Evolutionary conservation across 2,797 vertebrate genomes (phyloP), one percentile per base, ranked within the genome.

Genomic region (Eulemur albifrons): DNA sequence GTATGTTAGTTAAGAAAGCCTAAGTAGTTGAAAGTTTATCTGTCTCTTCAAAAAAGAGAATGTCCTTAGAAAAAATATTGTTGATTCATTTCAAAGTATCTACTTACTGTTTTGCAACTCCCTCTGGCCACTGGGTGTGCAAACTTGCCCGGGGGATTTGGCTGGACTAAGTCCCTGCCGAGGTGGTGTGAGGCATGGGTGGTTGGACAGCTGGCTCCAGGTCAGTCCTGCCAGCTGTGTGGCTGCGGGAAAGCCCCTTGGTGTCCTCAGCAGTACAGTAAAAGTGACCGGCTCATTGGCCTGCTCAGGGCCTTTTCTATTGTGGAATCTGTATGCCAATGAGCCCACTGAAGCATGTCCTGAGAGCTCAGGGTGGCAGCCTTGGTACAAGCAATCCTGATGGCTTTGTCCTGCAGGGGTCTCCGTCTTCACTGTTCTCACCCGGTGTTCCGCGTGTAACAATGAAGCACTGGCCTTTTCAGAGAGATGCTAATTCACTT

Each of bases 141-240:
- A 17, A 10, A 25, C 2, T 54, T 43, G 20, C 76, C 52, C 18
- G 40, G 15, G 18, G 12, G 0, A 12, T 38, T 11, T 14, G 43
- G 45, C 23, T 27, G 38, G 69, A 67, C 40, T 0, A 0, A 63
- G n/a, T 30, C 18, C 10, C 0, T 13, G 17, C 5, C 38, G 63
- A 88, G 73, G 54, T 4, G 12, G 13, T 1, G 6, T 10, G 18
- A 43, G 14, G 17, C 15, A 6, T 10, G 9, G 0, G 0, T 40
- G 63, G 27, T 10, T 17, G 65, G 69, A n/a, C 14, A 61, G 10
- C 32, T n/a, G 21, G 30, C 21, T 65, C 25, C 35, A 27, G 12
- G 32, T 38, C 1, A 2, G 38, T 40, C 43, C 86, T 11, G 0
- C 27, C 30, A 23, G 38, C 38, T 18, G 7, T 10, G 9, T 27